Conservation (phyloP, 1,140 invertebrate genomes). For the Lycorma delicatula region DNA sequence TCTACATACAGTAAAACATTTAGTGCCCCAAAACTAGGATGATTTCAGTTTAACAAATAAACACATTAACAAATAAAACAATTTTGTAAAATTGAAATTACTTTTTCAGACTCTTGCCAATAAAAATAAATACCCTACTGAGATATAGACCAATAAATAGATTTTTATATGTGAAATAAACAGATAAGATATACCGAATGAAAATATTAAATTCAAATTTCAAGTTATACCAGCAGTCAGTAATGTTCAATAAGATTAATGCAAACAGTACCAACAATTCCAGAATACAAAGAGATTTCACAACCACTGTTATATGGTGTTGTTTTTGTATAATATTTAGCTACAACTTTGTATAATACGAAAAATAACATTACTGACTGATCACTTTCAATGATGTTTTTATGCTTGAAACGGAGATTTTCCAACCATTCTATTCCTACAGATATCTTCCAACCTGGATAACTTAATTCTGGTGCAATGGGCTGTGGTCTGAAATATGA, state of each 20-base stretch:
- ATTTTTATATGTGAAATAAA: too few species aligned
- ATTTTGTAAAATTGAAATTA: too few species aligned
- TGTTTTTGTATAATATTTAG: too few species aligned
- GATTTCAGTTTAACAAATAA: too few species aligned
- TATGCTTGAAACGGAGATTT: slow-evolving; percentile 45
- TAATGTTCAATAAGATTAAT: neutral
- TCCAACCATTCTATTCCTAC: slow-evolving; percentile 48
- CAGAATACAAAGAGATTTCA: neutral
- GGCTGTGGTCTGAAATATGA: slow-evolving; percentile 36
- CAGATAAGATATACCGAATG: too few species aligned
- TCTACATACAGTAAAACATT: too few species aligned
- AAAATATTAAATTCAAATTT: neutral
- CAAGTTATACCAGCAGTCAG: neutral
- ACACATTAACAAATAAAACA: too few species aligned
- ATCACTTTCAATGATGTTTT: slow-evolving; percentile 47
- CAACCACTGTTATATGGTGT: too few species aligned
- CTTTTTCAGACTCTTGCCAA: too few species aligned
- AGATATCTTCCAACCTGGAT: slow-evolving; percentile 51
- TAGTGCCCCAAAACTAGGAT: too few species aligned
- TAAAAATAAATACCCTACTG: too few species aligned
- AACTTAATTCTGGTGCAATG: slow-evolving; percentile 44
- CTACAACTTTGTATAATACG: neutral
- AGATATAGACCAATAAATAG: too few species aligned
- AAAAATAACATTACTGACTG: slow-evolving; percentile 43
- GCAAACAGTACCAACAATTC: neutral